Conservation (phyloP, 2,797 vertebrate genomes). For the Luscinia luscinia region DNA sequence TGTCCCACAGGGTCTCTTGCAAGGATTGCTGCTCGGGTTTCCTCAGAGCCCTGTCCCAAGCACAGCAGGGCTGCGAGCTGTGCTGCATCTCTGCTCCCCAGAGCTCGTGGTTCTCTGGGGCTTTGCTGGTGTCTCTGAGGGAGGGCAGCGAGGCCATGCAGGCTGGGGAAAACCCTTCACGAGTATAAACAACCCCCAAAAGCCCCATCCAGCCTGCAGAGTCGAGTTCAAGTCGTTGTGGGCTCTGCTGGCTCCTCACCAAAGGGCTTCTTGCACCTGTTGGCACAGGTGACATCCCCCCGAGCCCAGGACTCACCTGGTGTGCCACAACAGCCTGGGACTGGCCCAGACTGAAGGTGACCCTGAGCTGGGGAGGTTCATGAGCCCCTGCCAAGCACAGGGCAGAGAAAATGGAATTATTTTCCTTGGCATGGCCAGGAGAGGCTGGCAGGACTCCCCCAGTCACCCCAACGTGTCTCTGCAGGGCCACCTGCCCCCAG, state of each 20-base stretch:
- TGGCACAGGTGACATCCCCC: fast-evolving
- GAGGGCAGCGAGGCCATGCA: neutral
- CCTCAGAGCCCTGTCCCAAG: neutral
- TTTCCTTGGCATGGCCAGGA: neutral
- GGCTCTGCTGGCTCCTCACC: neutral
- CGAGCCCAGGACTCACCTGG: fast-evolving
- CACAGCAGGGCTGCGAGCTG: fast-evolving
- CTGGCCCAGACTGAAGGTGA: neutral
- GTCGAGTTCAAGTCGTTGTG: fast-evolving
- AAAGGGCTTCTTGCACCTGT: fast-evolving
- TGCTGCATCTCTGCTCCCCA: neutral
- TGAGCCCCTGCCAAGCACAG: neutral
- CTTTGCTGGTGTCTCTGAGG: neutral
- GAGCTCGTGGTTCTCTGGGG: neutral
- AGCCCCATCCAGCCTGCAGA: neutral
- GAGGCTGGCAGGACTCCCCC: neutral
- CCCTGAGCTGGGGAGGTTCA: fast-evolving
- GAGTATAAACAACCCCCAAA: neutral
- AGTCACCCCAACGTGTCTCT: neutral
- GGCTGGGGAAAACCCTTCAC: neutral
- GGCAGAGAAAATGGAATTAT: neutral
- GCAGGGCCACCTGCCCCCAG: neutral
- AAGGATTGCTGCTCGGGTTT: fast-evolving
- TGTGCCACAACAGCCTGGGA: neutral
- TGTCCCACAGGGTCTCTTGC: neutral